These are phyloP conservation scores for Colossoma macropomum DNA, from an alignment of 2,113 vertebrate genomes.

Conservation along the genomic window DNA sequence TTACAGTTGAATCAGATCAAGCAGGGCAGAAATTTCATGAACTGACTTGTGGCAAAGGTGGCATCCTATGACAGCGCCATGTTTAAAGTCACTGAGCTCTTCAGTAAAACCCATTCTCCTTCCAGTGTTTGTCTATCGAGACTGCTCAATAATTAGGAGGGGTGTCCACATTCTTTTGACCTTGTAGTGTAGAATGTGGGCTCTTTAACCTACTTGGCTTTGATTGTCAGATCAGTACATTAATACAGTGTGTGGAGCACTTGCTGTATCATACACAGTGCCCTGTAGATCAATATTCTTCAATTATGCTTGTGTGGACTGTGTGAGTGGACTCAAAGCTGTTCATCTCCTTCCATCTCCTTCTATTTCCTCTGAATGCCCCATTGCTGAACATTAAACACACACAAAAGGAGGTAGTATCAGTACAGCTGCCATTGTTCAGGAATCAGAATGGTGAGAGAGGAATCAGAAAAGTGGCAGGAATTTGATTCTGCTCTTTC, in stretches of 20 bases:
- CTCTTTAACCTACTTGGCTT: background rate
- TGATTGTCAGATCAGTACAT: background rate
- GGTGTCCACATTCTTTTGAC: no score
- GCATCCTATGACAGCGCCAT: no score
- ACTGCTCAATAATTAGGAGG: no score
- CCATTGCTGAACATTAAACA: background rate
- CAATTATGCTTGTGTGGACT: constrained; percentile 10
- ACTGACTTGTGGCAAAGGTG: no score
- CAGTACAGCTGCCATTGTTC: no score
- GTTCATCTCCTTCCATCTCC: constrained; percentile 16
- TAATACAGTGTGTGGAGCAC: background rate
- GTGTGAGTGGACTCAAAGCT: constrained; percentile 1
- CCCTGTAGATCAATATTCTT: constrained; percentile 30
- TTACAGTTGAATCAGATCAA: no score
- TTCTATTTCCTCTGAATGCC: background rate
- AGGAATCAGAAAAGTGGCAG: no score
- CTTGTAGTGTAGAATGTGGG: no score
- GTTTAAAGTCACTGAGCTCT: no score
- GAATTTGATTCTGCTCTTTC: background rate
- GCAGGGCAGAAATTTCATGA: no score
- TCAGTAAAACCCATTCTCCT: no score
- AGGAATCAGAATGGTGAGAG: background rate
- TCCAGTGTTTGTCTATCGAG: no score
- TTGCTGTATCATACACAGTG: background rate
- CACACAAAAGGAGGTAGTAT: background rate